Conservation (phyloP, 2,113 vertebrate genomes). For the Mus spicilegus region DNA sequence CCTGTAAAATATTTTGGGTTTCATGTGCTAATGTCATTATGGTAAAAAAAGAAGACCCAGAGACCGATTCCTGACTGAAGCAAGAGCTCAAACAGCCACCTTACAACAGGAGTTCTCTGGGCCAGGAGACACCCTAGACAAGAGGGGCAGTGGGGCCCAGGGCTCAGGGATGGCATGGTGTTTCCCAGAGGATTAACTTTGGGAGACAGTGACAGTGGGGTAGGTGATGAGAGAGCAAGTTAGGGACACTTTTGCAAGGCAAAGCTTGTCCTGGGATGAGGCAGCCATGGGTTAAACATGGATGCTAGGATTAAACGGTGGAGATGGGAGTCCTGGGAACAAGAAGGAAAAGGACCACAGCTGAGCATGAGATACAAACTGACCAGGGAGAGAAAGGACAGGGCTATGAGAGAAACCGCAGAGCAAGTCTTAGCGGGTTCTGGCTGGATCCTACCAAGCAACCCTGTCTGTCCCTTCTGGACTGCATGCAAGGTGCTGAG, state of each 20-base stretch:
- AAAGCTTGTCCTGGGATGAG: not conserved
- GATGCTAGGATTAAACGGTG: not conserved
- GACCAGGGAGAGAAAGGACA: not conserved
- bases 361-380: not conserved
- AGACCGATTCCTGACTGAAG: not conserved
- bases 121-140: not conserved
- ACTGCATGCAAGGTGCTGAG: not conserved
- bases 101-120: not conserved
- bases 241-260: not conserved
- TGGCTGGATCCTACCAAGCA: not conserved
- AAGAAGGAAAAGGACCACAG: no score
- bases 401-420: not conserved
- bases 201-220: not conserved
- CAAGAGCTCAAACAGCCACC: not conserved
- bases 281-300: not conserved
- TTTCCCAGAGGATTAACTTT: accelerated
- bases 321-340: not conserved
- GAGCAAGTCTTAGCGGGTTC: not conserved
- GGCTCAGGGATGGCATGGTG: no score
- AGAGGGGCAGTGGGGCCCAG: not conserved
- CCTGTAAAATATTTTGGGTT: not conserved
- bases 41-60: not conserved
- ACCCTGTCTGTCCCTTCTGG: no score
- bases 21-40: not conserved
- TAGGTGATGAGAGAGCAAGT: not conserved